These are phyloP conservation scores for Coleophora deauratella DNA, from an alignment of 2,888 invertebrate species.

Conservation along the genomic window DNA sequence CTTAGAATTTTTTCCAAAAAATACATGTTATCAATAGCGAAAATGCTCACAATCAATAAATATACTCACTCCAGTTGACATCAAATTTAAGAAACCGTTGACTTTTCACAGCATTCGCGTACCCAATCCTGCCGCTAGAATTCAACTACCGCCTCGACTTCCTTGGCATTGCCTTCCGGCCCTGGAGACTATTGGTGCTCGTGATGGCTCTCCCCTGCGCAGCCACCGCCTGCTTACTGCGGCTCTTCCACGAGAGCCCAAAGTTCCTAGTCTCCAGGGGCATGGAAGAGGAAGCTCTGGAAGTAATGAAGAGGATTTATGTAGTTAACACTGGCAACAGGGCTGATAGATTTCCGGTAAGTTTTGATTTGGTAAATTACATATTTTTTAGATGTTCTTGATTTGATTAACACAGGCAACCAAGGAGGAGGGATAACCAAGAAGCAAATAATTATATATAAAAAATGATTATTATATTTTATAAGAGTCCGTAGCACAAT, in stretches of 20 bases:
- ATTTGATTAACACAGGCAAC: too few relatives aligned
- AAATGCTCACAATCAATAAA: too few relatives aligned
- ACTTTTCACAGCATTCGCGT: conserved; percentile 73
- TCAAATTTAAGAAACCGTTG: too few relatives aligned
- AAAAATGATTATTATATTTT: too few relatives aligned
- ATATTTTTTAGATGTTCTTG: too few relatives aligned
- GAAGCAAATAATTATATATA: too few relatives aligned
- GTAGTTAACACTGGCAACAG: conserved; percentile 47
- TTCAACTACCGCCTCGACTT: conserved; percentile 55
- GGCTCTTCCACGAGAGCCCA: conserved; percentile 83
- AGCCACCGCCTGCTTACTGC: conserved; percentile 73
- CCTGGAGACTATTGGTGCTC: conserved; percentile 85
- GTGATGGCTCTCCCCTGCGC: conserved; percentile 78
- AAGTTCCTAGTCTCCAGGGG: conserved; percentile 80
- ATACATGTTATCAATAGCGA: too few relatives aligned
- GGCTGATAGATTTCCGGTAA: conserved; percentile 51
- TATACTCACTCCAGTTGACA: too few relatives aligned
- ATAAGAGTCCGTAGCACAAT: too few relatives aligned
- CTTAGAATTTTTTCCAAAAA: too few relatives aligned
- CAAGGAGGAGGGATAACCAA: too few relatives aligned
- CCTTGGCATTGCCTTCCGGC: conserved; percentile 73
- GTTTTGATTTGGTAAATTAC: conserved; percentile 12
- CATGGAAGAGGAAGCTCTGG: conserved; percentile 72
- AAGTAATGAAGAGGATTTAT: conserved; percentile 51
- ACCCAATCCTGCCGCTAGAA: conserved; percentile 77